Evolutionary conservation across 2,888 invertebrate species (phyloP), one percentile per base, ranked within the genome.

Genomic region (Hyposoter didymator): DNA sequence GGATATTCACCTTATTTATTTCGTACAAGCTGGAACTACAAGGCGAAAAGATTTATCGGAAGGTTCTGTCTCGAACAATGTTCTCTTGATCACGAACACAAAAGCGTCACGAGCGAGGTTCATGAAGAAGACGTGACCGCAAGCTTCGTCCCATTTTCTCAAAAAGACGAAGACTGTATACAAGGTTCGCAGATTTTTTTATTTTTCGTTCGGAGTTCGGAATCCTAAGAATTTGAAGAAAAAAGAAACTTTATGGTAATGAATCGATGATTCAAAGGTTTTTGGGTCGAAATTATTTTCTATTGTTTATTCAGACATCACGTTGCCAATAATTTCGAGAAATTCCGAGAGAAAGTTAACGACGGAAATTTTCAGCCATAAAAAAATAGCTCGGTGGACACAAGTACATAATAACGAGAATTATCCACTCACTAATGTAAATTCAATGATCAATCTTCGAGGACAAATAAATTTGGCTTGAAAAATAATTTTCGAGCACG

Each of bases 71-170:
- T 55, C 32, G 39, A 55, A 67, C 52, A 49, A 75, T 64, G 32
- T 19, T 49, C n/a, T 12, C 28, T n/a, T 49, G 32, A 66, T 66
- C 66, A 67, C 22, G 78, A 52, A 69, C 78, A 47, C 43, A 55
- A 78, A 78, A 69, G 49, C 62, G 76, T 73, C 74, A 39, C 59
- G 72, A 73, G 55, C 72, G 39, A 78, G 73, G 62, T 32, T 17
- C 55, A 62, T 43, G 52, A 43, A 52, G 28, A 64, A 49, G 43
- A 85, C 79, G 79, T 79, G 75, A 75, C 75, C 70, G 74, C 82
- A 75, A 78, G 69, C 82, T 70, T 69, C 19, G 39, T 64, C 19
- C 47, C 49, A 35, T 64, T n/a, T 66, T 39, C 43, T 64, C 22
- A 22, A 49, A 10, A 28, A 49, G 43, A 62, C 47, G 47, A 35